Conservation (phyloP, 2,113 vertebrate species). For the Melanostigma gelatinosum region DNA sequence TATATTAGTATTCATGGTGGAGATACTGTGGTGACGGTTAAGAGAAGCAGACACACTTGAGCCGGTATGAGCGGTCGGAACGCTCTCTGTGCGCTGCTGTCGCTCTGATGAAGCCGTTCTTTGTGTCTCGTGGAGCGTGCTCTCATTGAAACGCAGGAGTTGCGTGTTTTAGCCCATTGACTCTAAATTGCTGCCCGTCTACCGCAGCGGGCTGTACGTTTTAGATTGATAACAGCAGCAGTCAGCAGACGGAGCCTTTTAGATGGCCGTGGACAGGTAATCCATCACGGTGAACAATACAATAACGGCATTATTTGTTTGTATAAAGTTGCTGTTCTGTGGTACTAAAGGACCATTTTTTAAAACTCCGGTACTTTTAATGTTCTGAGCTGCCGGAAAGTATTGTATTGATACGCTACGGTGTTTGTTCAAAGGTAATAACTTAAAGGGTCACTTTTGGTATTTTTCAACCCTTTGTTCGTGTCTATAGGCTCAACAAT, state of each 20-base stretch:
- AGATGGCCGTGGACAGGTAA: conserved; percentile 1
- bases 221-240: conserved; percentile 56
- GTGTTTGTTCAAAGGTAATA: background rate
- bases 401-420: background rate
- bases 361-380: background rate
- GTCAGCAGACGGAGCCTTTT: background rate
- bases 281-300: conserved; percentile 34
- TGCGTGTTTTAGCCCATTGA: conserved; percentile 40
- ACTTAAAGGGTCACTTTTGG: too few species aligned
- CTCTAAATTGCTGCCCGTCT: conserved; percentile 11
- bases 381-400: background rate
- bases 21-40: too few species aligned
- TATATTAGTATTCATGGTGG: too few species aligned
- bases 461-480: too few species aligned
- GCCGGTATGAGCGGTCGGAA: background rate
- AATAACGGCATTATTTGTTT: background rate
- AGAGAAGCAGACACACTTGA: background rate
- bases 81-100: background rate
- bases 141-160: background rate
- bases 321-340: background rate
- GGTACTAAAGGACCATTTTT: background rate
- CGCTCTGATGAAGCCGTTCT: background rate
- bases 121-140: background rate
- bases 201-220: background rate
- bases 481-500: too few species aligned